Evolutionary conservation across 2,888 invertebrate genomes (phyloP).

Genomic region (Penaeus monodon): DNA sequence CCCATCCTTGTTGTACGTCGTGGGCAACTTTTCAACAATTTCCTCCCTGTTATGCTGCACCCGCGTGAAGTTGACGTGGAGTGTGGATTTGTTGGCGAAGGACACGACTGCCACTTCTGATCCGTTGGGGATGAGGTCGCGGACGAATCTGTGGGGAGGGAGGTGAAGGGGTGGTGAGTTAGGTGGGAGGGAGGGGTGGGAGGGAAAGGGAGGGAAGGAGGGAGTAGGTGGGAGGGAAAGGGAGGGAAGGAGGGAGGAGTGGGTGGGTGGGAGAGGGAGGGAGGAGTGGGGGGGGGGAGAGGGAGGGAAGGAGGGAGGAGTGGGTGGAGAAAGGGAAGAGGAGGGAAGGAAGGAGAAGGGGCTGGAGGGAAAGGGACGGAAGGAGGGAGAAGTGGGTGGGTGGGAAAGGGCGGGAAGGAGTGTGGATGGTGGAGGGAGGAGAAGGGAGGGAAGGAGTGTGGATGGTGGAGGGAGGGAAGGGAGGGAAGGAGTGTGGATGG

Average conservation of each 20-base stretch:
- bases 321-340: too few relatives aligned
- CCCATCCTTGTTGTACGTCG: slow-evolving; percentile 13
- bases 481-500: too few relatives aligned
- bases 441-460: too few relatives aligned
- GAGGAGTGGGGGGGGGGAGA: not conserved
- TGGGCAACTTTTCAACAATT: not conserved
- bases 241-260: not conserved
- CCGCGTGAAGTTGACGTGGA: slow-evolving; percentile 29
- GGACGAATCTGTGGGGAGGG: slow-evolving; percentile 32
- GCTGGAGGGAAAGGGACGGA: not conserved
- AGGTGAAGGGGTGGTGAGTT: too few relatives aligned
- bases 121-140: slow-evolving; percentile 34
- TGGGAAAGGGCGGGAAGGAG: too few relatives aligned
- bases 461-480: not conserved
- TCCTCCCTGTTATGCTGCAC: not conserved
- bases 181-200: not conserved
- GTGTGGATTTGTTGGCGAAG: slow-evolving; percentile 40
- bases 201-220: not conserved
- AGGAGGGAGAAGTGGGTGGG: not conserved
- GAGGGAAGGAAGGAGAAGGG: not conserved
- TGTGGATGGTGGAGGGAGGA: too few relatives aligned
- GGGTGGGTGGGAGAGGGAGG: not conserved
- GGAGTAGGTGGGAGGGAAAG: not conserved
- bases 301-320: not conserved
- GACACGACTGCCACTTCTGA: slow-evolving; percentile 44